These are phyloP conservation scores for Cottus gobio DNA, from an alignment of 2,113 vertebrate species.

Conservation along the genomic window DNA sequence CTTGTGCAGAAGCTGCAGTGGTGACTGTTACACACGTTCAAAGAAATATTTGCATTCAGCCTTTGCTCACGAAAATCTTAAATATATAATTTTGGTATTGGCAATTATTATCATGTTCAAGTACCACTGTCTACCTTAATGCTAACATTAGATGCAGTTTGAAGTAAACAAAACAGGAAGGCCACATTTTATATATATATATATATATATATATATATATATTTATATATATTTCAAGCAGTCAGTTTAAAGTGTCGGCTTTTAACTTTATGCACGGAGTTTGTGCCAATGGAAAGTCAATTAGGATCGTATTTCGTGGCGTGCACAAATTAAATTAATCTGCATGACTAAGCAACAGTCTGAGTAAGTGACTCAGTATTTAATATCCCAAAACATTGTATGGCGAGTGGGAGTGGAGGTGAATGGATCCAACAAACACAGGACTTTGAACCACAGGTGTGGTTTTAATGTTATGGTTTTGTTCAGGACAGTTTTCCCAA, in stretches of 20 bases:
- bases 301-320: not conserved
- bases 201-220: too few relatives aligned
- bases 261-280: not conserved
- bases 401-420: not conserved
- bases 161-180: not conserved
- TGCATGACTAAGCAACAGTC: not conserved
- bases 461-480: not conserved
- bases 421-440: not conserved
- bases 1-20: not conserved
- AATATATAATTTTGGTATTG: not conserved
- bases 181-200: not conserved
- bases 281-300: not conserved
- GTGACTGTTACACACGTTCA: not conserved
- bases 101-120: not conserved
- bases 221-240: not conserved
- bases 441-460: not conserved
- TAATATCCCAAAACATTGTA: too few relatives aligned
- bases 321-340: not conserved
- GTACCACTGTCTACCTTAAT: not conserved
- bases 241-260: too few relatives aligned
- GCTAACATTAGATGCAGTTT: not conserved
- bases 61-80: not conserved
- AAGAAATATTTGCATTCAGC: not conserved
- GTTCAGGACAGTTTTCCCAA: too few relatives aligned
- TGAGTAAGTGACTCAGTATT: too few relatives aligned